phyloP scores from a whole-genome alignment of 1,140 invertebrate genomes.

The Ostrea denselamellosa region DNA sequence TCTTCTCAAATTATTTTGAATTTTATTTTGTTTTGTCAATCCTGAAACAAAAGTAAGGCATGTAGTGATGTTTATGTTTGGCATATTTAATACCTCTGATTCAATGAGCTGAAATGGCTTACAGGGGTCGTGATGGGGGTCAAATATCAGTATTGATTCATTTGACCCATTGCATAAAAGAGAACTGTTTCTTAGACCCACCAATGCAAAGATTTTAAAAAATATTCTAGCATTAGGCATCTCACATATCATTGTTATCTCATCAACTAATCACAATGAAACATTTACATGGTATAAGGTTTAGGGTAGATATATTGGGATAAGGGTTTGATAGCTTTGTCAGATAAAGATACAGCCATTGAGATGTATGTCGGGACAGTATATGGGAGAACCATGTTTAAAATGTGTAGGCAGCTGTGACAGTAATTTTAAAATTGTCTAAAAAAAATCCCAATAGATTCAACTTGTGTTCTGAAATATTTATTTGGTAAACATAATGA shows the following conservation, averaged over 20 bases:
- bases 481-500: neutral
- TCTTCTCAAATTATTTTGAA: conserved; percentile 19
- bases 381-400: conserved; percentile 11
- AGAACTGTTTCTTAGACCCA: neutral
- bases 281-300: conserved; percentile 23
- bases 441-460: neutral
- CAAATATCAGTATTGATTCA: neutral
- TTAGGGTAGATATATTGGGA: neutral
- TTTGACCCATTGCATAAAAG: conserved; percentile 21
- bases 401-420: conserved; percentile 20
- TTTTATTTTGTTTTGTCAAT: conserved; percentile 26
- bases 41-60: conserved; percentile 1
- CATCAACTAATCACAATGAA: conserved; percentile 1
- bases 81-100: conserved; percentile 17
- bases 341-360: conserved; percentile 17
- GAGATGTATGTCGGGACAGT: neutral
- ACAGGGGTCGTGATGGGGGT: conserved; percentile 11
- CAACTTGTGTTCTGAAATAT: neutral
- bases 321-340: conserved; percentile 37
- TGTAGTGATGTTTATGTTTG: conserved; percentile 1
- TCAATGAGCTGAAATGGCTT: conserved; percentile 2
- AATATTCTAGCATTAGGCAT: conserved; percentile 16
- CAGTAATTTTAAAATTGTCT: neutral
- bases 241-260: neutral
- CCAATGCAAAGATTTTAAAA: neutral